A percentile compares a stretch with the other conserved stretches of the same genome.
Evolutionary conservation across 2,797 vertebrate genomes (phyloP).

Genomic region (Propithecus deckenii): DNA sequence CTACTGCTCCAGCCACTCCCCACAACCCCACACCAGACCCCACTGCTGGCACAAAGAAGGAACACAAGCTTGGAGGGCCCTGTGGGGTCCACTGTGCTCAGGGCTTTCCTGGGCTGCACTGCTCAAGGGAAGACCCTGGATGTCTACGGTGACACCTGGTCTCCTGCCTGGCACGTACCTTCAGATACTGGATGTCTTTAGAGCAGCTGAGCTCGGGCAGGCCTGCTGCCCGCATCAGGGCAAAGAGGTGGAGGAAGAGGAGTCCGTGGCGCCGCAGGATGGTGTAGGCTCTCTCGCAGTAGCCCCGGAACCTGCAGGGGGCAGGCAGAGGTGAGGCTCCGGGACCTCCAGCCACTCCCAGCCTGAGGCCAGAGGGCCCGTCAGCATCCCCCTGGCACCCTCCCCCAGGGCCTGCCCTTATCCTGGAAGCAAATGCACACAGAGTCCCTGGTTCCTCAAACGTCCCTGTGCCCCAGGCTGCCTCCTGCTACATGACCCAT

Average conservation of each 20-base stretch:
- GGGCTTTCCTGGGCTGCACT: background rate
- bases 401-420: no score
- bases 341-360: no score
- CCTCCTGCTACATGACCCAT: background rate
- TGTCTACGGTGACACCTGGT: accelerated
- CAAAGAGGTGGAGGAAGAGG: conserved; percentile 97
- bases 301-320: conserved; percentile 92
- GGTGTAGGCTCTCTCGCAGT: conserved; percentile 97
- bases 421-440: background rate
- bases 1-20: background rate
- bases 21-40: background rate
- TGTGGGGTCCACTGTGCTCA: no score
- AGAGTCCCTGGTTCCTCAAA: background rate
- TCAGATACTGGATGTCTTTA: conserved; percentile 99
- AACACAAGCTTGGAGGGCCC: background rate
- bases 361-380: background rate
- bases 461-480: accelerated
- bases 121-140: background rate
- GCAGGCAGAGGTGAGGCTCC: background rate
- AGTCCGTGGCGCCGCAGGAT: conserved; percentile 95
- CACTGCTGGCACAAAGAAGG: background rate
- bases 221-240: conserved; percentile 98
- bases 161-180: conserved; percentile 85
- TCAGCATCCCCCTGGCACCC: background rate
- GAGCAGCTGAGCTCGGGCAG: conserved; percentile 97